Conservation (phyloP, 2,888 invertebrate species). For the Scelioninae gen. 2 region DNA sequence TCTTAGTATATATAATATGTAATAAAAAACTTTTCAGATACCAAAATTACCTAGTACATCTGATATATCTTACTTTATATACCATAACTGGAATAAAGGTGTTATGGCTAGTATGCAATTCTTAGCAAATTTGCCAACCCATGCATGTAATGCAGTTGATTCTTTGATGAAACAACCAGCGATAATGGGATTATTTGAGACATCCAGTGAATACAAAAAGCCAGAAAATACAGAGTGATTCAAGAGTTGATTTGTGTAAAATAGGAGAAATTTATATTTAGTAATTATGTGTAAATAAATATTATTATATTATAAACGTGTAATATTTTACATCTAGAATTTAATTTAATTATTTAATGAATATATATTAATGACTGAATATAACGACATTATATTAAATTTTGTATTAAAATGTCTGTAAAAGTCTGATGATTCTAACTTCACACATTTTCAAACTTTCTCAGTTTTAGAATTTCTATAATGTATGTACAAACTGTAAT, state of each 20-base stretch:
- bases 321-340: not conserved
- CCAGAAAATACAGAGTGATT: not conserved
- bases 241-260: not conserved
- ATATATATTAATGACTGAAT: too few relatives aligned
- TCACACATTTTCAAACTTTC: too few relatives aligned
- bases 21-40: slow-evolving; percentile 12
- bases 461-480: too few relatives aligned
- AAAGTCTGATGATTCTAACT: too few relatives aligned
- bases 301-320: slow-evolving; percentile 4
- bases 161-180: slow-evolving; percentile 20
- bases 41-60: slow-evolving; percentile 35
- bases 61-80: slow-evolving; percentile 41
- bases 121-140: slow-evolving; percentile 35
- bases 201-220: slow-evolving; percentile 4
- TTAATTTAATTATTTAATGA: too few relatives aligned
- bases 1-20: not conserved
- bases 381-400: too few relatives aligned
- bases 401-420: too few relatives aligned
- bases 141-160: slow-evolving; percentile 33
- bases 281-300: slow-evolving; percentile 46
- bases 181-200: slow-evolving; percentile 12
- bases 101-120: slow-evolving; percentile 44
- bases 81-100: slow-evolving; percentile 50
- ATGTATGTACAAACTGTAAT: too few relatives aligned
- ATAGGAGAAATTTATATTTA: slow-evolving; percentile 31